Evolutionary conservation across 2,113 vertebrate genomes (phyloP).

Genomic region (Cathartes aura): DNA sequence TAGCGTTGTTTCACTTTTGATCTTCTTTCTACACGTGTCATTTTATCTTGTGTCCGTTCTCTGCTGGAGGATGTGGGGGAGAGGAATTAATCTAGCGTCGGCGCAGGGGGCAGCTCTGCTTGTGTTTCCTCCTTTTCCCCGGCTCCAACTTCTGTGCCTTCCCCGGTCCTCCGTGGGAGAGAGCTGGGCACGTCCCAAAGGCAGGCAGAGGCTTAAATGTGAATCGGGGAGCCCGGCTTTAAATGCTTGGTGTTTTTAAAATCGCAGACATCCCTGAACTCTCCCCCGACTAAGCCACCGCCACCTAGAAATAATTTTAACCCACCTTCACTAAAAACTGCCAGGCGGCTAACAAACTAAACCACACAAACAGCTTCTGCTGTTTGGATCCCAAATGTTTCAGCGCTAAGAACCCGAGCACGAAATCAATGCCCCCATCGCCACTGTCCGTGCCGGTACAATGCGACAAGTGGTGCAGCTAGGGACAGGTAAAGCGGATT

Average conservation of each 20-base stretch:
- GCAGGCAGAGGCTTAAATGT: not conserved
- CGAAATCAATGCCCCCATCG: rapidly evolving
- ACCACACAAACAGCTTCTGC: not conserved
- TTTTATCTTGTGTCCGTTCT: not conserved
- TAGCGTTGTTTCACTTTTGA: not conserved
- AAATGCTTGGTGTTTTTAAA: not conserved
- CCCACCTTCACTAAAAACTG: not conserved
- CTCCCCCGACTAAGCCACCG: not conserved
- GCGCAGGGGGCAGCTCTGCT: not conserved
- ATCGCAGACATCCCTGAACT: not conserved
- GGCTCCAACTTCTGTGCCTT: not conserved
- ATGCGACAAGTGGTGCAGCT: not conserved
- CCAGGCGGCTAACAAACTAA: not conserved
- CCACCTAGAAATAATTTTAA: not conserved
- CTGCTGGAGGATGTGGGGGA: not conserved
- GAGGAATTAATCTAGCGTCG: not conserved
- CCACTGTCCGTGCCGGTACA: not conserved
- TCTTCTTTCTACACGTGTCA: not conserved
- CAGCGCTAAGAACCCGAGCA: not conserved
- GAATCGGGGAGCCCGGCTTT: not conserved
- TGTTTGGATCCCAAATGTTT: not conserved
- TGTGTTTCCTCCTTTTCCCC: too few species aligned
- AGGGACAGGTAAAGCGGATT: not conserved
- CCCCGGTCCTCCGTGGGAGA: not conserved
- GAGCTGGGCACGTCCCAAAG: not conserved